Evolutionary conservation across 2,113 vertebrate genomes (phyloP).

Genomic region (Eublepharis macularius): DNA sequence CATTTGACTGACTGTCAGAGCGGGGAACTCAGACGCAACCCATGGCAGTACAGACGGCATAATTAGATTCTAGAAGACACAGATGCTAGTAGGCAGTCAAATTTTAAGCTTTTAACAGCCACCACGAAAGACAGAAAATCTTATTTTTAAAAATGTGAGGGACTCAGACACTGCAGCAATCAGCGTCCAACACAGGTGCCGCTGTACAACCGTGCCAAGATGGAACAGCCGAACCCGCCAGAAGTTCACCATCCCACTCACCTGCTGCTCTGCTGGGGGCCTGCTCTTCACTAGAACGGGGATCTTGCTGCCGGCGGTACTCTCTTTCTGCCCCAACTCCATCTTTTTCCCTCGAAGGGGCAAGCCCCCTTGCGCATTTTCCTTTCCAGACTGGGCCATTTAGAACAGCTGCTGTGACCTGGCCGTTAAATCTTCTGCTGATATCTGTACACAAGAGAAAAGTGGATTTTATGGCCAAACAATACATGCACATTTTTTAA

Average conservation of each 20-base stretch:
- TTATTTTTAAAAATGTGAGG: not conserved
- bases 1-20: no score
- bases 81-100: not conserved
- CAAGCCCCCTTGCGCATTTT: not conserved
- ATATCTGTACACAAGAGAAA: not conserved
- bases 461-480: not conserved
- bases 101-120: not conserved
- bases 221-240: not conserved
- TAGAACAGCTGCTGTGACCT: not conserved
- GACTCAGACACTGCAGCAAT: not conserved
- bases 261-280: conserved; percentile 47
- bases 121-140: not conserved
- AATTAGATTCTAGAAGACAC: not conserved
- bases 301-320: conserved; percentile 60
- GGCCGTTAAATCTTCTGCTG: not conserved
- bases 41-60: no score
- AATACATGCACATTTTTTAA: no score
- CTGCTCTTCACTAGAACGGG: conserved; percentile 53
- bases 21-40: not conserved
- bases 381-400: conserved; percentile 8
- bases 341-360: not conserved
- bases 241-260: not conserved
- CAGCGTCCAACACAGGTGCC: not conserved
- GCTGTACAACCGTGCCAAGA: not conserved
- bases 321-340: conserved; percentile 4